Percentiles rank a stretch among this genome's conserved stretches.
Conservation (phyloP, 2,888 invertebrate species). For the Caenorhabditis angaria region DNA sequence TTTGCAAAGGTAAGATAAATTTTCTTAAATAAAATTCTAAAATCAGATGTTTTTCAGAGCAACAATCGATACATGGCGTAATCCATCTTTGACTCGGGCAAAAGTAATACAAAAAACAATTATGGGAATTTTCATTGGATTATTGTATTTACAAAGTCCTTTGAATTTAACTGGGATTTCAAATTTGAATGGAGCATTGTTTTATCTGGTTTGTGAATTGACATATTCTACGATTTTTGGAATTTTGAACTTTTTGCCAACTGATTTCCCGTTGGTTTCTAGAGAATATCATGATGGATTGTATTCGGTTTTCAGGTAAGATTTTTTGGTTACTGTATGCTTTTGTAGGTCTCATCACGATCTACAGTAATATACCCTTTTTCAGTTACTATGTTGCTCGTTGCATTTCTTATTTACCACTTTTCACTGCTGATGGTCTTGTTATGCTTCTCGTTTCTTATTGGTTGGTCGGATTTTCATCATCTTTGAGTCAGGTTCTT, state of each 20-base stretch:
- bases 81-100: conserved; percentile 64
- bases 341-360: not conserved
- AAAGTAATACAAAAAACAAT: conserved; percentile 69
- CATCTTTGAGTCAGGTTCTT: conserved; percentile 43
- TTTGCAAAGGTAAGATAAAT: conserved; percentile 22
- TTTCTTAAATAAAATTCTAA: not conserved
- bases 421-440: conserved; percentile 79
- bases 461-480: conserved; percentile 82
- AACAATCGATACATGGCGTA: conserved; percentile 67
- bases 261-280: conserved; percentile 87
- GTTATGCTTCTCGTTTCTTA: conserved; percentile 86
- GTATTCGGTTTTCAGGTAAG: conserved; percentile 78
- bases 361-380: not conserved
- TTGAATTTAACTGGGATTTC: conserved; percentile 83
- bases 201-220: conserved; percentile 78
- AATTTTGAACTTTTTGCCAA: conserved; percentile 87
- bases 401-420: conserved; percentile 65
- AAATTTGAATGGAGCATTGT: conserved; percentile 92
- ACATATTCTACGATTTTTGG: conserved; percentile 88
- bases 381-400: conserved; percentile 65
- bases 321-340: no score
- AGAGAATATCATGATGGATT: conserved; percentile 89
- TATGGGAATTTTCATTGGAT: conserved; percentile 79
- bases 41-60: conserved; percentile 36
- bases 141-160: conserved; percentile 79